Conservation (phyloP, 1,140 invertebrate genomes). For the Caenorhabditis inopinata region DNA sequence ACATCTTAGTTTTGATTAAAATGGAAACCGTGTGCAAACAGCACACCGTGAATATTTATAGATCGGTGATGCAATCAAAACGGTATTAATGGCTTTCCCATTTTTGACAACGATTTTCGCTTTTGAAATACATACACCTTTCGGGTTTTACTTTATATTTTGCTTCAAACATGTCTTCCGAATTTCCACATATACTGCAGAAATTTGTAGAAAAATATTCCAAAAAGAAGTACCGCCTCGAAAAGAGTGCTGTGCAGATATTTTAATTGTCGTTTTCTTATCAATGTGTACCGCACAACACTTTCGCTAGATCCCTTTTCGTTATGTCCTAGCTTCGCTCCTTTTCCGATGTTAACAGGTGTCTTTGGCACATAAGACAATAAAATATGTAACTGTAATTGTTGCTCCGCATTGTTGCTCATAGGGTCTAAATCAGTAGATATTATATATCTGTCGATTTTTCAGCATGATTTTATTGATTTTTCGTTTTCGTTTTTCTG, state of each 20-base stretch:
- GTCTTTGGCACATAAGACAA: too few species aligned
- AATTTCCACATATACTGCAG: too few species aligned
- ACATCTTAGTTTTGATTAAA: neutral
- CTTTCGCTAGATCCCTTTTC: conserved; percentile 1
- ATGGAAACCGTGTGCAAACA: conserved; percentile 5
- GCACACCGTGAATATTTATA: conserved; percentile 12
- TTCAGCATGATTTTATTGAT: too few species aligned
- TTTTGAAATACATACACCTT: neutral
- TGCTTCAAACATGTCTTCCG: too few species aligned
- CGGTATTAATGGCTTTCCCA: neutral
- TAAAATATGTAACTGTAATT: too few species aligned
- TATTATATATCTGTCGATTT: too few species aligned
- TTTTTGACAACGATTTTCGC: neutral
- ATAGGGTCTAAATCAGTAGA: too few species aligned
- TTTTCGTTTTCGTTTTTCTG: neutral
- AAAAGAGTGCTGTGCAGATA: neutral
- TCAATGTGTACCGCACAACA: neutral
- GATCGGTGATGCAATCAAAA: conserved; percentile 26
- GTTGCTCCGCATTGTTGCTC: too few species aligned
- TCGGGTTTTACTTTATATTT: neutral
- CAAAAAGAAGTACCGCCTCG: neutral
- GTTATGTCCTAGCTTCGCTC: neutral
- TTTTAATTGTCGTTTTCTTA: conserved; percentile 28
- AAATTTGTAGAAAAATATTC: neutral
- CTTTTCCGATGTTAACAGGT: neutral